Evolutionary conservation across 2,113 vertebrate genomes (phyloP).

Genomic region (Peromyscus californicus): DNA sequence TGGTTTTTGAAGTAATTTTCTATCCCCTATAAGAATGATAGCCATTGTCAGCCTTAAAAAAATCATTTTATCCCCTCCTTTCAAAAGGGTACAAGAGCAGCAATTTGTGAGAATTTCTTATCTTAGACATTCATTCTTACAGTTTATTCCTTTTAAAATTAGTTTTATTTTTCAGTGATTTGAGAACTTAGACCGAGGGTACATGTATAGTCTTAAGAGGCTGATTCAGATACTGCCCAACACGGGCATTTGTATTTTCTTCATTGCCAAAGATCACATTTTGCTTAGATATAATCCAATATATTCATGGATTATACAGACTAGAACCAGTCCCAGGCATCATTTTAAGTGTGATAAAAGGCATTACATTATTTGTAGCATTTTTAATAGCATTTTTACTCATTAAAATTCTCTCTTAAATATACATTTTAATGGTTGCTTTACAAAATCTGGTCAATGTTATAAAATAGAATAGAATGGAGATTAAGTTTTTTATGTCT

Average conservation of each 20-base stretch:
- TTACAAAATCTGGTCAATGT: slow-evolving; percentile 4
- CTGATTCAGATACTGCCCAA: neutral
- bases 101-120: slow-evolving; percentile 32
- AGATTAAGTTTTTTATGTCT: neutral
- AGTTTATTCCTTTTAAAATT: slow-evolving; percentile 16
- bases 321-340: neutral
- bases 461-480: slow-evolving; percentile 59
- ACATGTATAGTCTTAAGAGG: slow-evolving; percentile 27
- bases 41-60: slow-evolving; percentile 48
- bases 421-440: neutral
- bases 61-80: slow-evolving; percentile 4
- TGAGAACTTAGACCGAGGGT: neutral
- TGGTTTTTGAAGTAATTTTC: slow-evolving; percentile 46
- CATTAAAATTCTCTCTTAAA: slow-evolving; percentile 44
- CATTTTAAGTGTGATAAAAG: slow-evolving; percentile 1
- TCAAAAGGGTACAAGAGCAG: neutral
- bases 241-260: slow-evolving; percentile 33
- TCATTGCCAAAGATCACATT: slow-evolving; percentile 47
- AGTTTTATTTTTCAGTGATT: slow-evolving; percentile 41
- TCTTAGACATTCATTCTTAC: neutral
- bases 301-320: slow-evolving; percentile 46
- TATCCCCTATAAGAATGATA: neutral
- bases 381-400: slow-evolving; percentile 35
- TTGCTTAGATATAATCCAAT: slow-evolving; percentile 52
- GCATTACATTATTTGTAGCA: neutral